Conservation (phyloP, 2,797 vertebrate species). For the Acridotheres tristis region DNA sequence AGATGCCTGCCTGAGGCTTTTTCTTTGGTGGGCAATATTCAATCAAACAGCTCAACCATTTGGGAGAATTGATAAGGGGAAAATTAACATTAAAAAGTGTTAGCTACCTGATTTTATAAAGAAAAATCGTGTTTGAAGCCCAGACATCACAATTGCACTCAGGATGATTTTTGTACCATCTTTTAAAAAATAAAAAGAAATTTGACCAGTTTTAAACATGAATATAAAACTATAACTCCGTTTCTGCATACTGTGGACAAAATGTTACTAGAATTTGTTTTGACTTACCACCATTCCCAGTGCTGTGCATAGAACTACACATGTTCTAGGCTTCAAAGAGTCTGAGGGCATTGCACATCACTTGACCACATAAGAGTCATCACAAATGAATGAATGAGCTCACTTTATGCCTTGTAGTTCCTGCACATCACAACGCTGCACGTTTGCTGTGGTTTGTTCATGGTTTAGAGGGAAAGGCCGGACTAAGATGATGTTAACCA, state of each 20-base stretch:
- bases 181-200: background rate
- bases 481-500: background rate
- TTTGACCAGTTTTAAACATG: background rate
- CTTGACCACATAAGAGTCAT: accelerated
- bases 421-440: background rate
- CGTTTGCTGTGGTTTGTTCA: background rate
- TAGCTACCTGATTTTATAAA: background rate
- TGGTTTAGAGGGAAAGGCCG: background rate
- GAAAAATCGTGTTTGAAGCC: background rate
- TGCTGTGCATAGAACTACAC: background rate
- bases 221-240: background rate
- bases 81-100: background rate
- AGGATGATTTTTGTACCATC: background rate
- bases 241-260: background rate
- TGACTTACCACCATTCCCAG: background rate
- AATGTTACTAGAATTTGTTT: background rate
- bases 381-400: background rate
- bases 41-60: background rate
- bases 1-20: slow-evolving; percentile 23
- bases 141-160: background rate
- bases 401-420: background rate
- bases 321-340: background rate
- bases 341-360: background rate
- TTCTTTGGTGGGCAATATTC: slow-evolving; percentile 14
- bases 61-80: background rate